These are phyloP conservation scores for Momotus momota DNA, from an alignment of 2,797 vertebrate genomes.

Conservation along the genomic window DNA sequence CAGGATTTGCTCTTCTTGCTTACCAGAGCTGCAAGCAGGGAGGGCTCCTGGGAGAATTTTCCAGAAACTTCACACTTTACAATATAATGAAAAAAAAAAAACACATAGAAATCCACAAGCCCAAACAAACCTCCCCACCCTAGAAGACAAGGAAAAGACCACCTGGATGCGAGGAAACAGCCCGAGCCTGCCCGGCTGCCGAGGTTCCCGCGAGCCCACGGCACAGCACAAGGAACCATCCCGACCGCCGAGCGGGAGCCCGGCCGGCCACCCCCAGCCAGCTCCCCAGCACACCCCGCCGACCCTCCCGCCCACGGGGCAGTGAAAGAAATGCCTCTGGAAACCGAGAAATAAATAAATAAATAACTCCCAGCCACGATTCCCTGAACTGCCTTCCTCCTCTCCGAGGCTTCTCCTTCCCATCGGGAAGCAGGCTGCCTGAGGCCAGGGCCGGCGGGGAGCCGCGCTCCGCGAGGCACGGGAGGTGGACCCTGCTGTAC, in stretches of 20 bases:
- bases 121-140: background rate
- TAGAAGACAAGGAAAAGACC: background rate
- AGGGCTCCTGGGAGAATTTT: constrained; percentile 21
- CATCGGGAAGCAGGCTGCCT: background rate
- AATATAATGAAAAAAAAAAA: background rate
- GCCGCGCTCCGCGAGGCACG: background rate
- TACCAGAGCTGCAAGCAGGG: background rate
- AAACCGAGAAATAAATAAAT: background rate
- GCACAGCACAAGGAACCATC: background rate
- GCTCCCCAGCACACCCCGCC: background rate
- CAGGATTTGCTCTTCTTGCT: background rate
- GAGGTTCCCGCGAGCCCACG: background rate
- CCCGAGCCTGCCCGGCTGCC: background rate
- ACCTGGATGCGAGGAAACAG: background rate
- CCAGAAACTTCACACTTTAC: constrained; percentile 34
- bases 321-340: background rate
- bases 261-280: background rate
- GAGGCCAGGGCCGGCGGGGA: background rate
- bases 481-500: constrained; percentile 60
- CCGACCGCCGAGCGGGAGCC: background rate
- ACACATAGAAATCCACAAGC: background rate
- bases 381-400: constrained; percentile 43
- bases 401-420: constrained; percentile 21
- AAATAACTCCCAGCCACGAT: constrained; percentile 35
- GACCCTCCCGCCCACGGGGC: background rate